Evolutionary conservation across 2,797 vertebrate genomes (phyloP), one percentile per base, ranked within the genome.

Genomic region (Ficedula albicollis): DNA sequence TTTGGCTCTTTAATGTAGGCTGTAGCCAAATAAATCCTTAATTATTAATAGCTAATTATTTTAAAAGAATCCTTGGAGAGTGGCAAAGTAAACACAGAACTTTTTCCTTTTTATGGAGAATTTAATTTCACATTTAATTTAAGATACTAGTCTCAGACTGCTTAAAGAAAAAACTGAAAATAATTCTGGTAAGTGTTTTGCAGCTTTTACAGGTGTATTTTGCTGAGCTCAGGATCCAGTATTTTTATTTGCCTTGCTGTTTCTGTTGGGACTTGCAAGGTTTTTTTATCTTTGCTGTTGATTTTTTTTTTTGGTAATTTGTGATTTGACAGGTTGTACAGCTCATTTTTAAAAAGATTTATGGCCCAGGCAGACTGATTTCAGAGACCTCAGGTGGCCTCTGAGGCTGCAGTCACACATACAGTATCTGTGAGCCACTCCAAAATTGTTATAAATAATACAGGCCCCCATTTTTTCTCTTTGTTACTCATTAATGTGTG

Each of bases 1-100:
- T 59, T 63, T 85, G 36, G 23, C 66, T 85, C 82, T 91, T 89
- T 74, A 90, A 72, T 63, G 38, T 72, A 77, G 68, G 60, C 76
- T 63, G 72, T 58, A 93, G 46, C 72, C 73, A 91, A 95, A 91
- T 85, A 95, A 95, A 92, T 83, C 79, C 55, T 93, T 68, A 87
- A 92, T 92, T 87, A 92, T 83, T 95, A 83, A 92, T 70, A 68
- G 58, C 49, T 70, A 74, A 81, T 90, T 90, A 75, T 94, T 93
- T 94, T 90, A 83, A 73, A 85, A 58, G 46, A 77, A 49, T 83
- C 75, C 66, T 75, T 48, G 49, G 72, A 85, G 81, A 58, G n/a
- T 54, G 51, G 27, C 38, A 44, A 87, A 92, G 23, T 85, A 93
- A 96, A 87, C 60, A 92, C 39, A 66, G n/a, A 83, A 75, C 30